phyloP scores from a whole-genome alignment of 2,888 invertebrate species.

The Venusia cambrica region DNA sequence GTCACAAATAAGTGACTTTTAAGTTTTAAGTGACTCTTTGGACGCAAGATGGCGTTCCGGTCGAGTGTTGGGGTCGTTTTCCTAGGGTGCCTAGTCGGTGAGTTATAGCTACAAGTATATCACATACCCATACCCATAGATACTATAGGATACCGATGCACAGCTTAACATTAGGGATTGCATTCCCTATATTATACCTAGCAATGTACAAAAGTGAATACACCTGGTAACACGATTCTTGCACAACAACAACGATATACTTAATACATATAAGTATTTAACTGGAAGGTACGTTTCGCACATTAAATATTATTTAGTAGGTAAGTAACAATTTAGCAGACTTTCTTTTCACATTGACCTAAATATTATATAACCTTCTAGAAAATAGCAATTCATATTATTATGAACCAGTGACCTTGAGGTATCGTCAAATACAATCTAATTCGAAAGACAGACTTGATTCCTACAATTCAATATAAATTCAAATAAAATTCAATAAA shows the following conservation, averaged over 20 bases:
- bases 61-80: slow-evolving; percentile 55
- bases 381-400: slow-evolving; percentile 28
- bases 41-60: slow-evolving; percentile 66
- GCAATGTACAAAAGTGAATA: too few relatives aligned
- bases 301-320: too few relatives aligned
- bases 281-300: too few relatives aligned
- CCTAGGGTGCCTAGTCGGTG: slow-evolving; percentile 65
- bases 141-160: too few relatives aligned
- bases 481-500: too few relatives aligned
- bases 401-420: slow-evolving; percentile 40
- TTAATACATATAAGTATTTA: too few relatives aligned
- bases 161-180: too few relatives aligned
- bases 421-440: slow-evolving; percentile 37
- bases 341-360: slow-evolving; percentile 6
- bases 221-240: too few relatives aligned
- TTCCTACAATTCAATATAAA: too few relatives aligned
- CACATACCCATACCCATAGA: slow-evolving; percentile 2
- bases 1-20: slow-evolving; percentile 62
- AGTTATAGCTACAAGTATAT: slow-evolving; percentile 44
- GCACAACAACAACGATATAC: too few relatives aligned
- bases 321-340: too few relatives aligned
- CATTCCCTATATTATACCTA: too few relatives aligned
- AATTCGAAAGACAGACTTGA: slow-evolving; percentile 31
- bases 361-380: slow-evolving; percentile 31
- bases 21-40: slow-evolving; percentile 49